Evolutionary conservation across 2,797 vertebrate genomes (phyloP), one percentile per base, ranked within the genome.

Genomic region (Oryzias dopingdopingensis): DNA sequence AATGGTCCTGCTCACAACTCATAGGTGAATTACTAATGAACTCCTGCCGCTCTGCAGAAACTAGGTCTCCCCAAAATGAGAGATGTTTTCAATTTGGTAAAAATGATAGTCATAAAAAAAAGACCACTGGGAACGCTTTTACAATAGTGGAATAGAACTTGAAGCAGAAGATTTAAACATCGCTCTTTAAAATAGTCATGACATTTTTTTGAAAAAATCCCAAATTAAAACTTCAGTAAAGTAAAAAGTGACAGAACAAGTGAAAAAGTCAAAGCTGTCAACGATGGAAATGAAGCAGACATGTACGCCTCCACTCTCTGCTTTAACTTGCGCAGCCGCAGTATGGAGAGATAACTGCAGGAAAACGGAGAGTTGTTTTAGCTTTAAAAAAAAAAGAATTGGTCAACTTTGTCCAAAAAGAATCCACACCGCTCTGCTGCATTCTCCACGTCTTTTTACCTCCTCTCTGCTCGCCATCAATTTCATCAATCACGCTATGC

Each of bases 401-500:
- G 6, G 24, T 26, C 6, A 6, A 6, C 24, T 26, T 22, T 22
- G 20, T 22, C 20, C 20, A 1, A 77, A 81, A 85, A 61, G 67
- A 76, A 72, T 77, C 40, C 67, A 77, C 83, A 86, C 73, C 17
- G 62, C 82, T 70, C 59, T 23, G 55, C 61, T 8, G 65, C 59
- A 69, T 76, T 72, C 78, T 76, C 72, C 52, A 73, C 42, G 49
- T 49, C 67, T 52, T 76, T 81, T 83, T 80, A 86, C 76, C 83
- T 76, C 85, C 80, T 81, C 77, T 69, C 71, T 62, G 72, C 76
- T 41, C 73, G 55, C 70, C 49, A 12, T 58, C 62, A 57, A 77
- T 73, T 77, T 82, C 83, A 86, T 83, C 84, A 68, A 54, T 90
- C 85, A 82, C 14, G 58, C 62, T 69, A 50, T 82, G 87, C 85